Percentiles rank a stretch among this genome's conserved stretches.
These are phyloP conservation scores for Malurus elegans DNA, from an alignment of 2,113 vertebrate genomes.

Conservation along the genomic window DNA sequence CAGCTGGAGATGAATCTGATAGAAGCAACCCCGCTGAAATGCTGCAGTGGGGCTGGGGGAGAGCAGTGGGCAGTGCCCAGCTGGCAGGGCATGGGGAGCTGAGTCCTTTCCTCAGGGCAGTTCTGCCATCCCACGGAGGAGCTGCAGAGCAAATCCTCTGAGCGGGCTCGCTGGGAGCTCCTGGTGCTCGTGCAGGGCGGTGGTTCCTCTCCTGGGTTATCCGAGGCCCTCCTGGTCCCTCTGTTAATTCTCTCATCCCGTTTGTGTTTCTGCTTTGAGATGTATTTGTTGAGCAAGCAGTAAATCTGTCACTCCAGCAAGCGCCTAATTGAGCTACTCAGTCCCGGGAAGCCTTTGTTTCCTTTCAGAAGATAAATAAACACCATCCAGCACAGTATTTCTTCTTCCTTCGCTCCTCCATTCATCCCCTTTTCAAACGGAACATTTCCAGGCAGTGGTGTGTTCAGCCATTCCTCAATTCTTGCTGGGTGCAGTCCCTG, in stretches of 20 bases:
- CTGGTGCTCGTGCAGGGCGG: not conserved
- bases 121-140: not conserved
- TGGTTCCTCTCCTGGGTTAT: not conserved
- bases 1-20: not conserved
- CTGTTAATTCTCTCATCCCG: not conserved
- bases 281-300: not conserved
- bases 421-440: not conserved
- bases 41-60: not conserved
- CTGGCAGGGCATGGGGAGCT: not conserved
- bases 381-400: not conserved
- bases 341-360: not conserved
- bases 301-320: not conserved
- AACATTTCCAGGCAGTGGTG: not conserved
- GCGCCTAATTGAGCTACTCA: not conserved
- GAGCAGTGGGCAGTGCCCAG: not conserved
- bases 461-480: rapidly evolving
- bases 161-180: rapidly evolving
- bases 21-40: not conserved
- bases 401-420: not conserved
- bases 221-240: not conserved
- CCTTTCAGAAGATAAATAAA: not conserved
- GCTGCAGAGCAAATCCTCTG: not conserved
- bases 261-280: not conserved
- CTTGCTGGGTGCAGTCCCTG: rapidly evolving
- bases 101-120: rapidly evolving